phyloP scores from a whole-genome alignment of 2,888 invertebrate genomes.

The Pseudanteris insignis region DNA sequence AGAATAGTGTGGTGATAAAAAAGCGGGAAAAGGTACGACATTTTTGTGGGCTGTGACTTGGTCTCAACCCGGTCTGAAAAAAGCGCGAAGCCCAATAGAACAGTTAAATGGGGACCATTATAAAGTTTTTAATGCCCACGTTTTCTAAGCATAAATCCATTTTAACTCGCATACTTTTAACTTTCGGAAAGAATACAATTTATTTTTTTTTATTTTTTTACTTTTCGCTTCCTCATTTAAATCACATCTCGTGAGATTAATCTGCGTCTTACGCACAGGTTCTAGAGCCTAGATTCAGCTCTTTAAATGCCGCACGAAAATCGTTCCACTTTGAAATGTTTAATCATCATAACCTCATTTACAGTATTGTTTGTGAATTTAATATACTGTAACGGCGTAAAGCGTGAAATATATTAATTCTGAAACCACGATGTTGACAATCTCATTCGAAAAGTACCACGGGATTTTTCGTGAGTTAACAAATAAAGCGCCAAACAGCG shows the following conservation, averaged over 20 bases:
- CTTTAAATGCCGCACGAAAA: constrained; percentile 16
- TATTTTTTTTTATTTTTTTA: not conserved
- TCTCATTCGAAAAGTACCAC: constrained; percentile 10
- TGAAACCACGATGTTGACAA: constrained; percentile 13
- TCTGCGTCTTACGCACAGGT: constrained; percentile 6
- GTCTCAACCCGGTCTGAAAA: no score
- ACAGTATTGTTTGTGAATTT: no score
- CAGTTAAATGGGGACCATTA: not conserved
- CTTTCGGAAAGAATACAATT: not conserved
- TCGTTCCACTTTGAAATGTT: constrained; percentile 15
- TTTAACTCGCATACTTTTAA: no score
- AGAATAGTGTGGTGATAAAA: no score
- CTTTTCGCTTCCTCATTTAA: constrained; percentile 15
- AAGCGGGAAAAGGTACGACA: no score
- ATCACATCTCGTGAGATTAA: constrained; percentile 17
- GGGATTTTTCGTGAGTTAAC: constrained; percentile 36
- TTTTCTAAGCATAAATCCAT: constrained; percentile 8
- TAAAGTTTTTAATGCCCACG: not conserved
- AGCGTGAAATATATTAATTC: constrained; percentile 16
- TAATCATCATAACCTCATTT: no score
- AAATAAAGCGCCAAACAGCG: constrained; percentile 23
- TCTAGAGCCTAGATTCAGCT: constrained; percentile 8
- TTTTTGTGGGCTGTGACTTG: no score
- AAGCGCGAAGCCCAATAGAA: no score
- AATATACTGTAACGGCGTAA: constrained; percentile 11